These are phyloP conservation scores for Protaetia brevitarsis DNA, from an alignment of 1,140 invertebrate genomes.

Conservation along the genomic window DNA sequence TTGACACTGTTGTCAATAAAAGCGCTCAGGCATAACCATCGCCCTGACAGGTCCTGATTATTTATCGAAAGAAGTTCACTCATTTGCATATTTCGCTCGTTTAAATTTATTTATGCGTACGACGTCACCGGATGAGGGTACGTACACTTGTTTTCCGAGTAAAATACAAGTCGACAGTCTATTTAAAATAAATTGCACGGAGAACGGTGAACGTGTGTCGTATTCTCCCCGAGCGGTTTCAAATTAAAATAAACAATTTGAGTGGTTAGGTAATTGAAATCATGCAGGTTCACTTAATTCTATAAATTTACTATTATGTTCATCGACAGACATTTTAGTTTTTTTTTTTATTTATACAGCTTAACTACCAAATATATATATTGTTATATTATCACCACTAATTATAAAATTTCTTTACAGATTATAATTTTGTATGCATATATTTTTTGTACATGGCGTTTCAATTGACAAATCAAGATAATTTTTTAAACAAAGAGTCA, in stretches of 20 bases:
- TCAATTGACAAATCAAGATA: too few species aligned
- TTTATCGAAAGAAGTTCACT: constrained; percentile 26
- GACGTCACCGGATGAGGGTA: constrained; percentile 19
- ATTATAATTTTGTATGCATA: too few species aligned
- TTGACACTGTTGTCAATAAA: constrained; percentile 28
- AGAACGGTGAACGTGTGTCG: constrained; percentile 11
- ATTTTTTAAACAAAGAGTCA: too few species aligned
- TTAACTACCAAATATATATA: too few species aligned
- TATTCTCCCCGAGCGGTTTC: not conserved
- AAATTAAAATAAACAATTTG: not conserved
- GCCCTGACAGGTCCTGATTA: constrained; percentile 23
- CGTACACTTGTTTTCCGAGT: constrained; percentile 17
- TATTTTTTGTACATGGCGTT: too few species aligned
- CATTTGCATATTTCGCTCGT: constrained; percentile 25
- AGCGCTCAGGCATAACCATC: constrained; percentile 23
- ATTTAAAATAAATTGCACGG: constrained; percentile 18
- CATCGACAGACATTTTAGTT: too few species aligned
- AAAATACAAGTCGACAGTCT: constrained; percentile 10
- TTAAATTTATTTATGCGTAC: constrained; percentile 27
- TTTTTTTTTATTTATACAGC: too few species aligned
- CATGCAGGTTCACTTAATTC: too few species aligned
- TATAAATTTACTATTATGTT: too few species aligned
- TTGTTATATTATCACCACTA: too few species aligned
- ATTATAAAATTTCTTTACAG: too few species aligned
- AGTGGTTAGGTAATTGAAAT: too few species aligned